These are phyloP conservation scores for Dorcus hopei DNA, from an alignment of 2,888 invertebrate species.

Conservation along the genomic window DNA sequence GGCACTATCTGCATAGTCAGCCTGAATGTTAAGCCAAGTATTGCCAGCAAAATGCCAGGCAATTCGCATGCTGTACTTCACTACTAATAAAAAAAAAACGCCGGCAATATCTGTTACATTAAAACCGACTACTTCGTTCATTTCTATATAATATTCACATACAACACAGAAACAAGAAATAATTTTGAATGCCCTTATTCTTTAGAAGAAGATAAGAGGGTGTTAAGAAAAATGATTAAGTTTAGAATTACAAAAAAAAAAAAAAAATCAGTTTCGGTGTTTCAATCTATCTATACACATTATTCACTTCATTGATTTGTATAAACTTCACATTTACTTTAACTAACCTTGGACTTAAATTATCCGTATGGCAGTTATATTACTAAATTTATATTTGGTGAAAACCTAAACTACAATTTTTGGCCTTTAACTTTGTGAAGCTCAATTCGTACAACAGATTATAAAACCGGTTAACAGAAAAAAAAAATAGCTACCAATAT, in stretches of 20 bases:
- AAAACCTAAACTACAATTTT: constrained; percentile 12
- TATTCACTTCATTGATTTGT: not conserved
- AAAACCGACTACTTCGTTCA: constrained; percentile 14
- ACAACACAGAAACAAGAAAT: constrained; percentile 1
- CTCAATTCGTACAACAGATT: not conserved
- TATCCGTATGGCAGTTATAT: constrained; percentile 13
- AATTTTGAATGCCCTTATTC: constrained; percentile 4
- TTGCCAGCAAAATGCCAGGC: constrained; percentile 6
- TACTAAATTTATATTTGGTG: constrained; percentile 8
- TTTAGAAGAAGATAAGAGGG: not conserved
- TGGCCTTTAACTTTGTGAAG: constrained; percentile 12
- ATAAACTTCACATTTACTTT: constrained; percentile 7
- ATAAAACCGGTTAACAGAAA: no score
- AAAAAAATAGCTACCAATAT: no score
- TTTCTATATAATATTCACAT: constrained; percentile 7
- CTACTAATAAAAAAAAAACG: constrained; percentile 8
- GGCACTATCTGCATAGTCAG: constrained; percentile 45
- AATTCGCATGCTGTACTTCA: no score
- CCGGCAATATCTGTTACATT: constrained; percentile 21
- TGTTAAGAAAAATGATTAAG: no score
- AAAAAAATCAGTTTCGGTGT: no score
- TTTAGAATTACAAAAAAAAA: no score
- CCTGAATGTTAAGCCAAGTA: constrained; percentile 22
- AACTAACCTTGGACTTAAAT: constrained; percentile 6
- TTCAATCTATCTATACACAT: no score